Evolutionary conservation across 2,797 vertebrate species (phyloP).

Genomic region (Microctenopoma stevenorrisi): DNA sequence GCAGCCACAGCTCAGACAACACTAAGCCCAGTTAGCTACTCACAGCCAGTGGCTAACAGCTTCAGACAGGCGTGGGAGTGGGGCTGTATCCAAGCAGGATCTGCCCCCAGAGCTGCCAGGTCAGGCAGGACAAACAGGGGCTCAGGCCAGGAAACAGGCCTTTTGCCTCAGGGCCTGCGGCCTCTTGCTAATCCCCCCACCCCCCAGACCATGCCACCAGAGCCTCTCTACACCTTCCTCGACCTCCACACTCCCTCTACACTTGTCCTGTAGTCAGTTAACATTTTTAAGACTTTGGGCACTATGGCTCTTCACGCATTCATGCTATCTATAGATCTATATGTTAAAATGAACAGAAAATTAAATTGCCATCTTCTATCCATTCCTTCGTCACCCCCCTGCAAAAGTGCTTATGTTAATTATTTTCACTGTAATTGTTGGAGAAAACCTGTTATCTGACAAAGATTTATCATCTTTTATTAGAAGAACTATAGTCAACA

Average conservation of each 20-base stretch:
- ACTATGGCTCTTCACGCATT: background rate
- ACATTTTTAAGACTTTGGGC: background rate
- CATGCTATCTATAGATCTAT: background rate
- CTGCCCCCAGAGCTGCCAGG: conserved; percentile 95
- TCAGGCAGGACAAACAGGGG: conserved; percentile 98
- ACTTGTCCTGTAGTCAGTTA: conserved; percentile 4
- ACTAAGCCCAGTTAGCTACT: conserved; percentile 89
- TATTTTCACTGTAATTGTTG: too few species aligned
- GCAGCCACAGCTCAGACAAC: conserved; percentile 81
- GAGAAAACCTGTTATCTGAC: background rate
- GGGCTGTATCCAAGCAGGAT: conserved; percentile 89
- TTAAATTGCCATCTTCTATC: background rate
- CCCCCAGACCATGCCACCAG: conserved; percentile 49
- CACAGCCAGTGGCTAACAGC: conserved; percentile 92
- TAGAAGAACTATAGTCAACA: too few species aligned
- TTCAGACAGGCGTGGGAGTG: conserved; percentile 99
- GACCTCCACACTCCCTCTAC: conserved; percentile 32
- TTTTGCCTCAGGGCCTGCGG: conserved; percentile 88
- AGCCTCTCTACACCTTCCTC: conserved; percentile 58
- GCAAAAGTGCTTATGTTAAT: too few species aligned
- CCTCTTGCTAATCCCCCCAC: conserved; percentile 92
- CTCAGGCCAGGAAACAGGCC: conserved; percentile 90
- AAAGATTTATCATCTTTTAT: background rate
- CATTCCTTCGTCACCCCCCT: too few species aligned
- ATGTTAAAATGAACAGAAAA: background rate